A percentile compares a stretch with the other conserved stretches of the same genome.
phyloP scores from a whole-genome alignment of 2,888 invertebrate species.

The Campoplex nolae region DNA sequence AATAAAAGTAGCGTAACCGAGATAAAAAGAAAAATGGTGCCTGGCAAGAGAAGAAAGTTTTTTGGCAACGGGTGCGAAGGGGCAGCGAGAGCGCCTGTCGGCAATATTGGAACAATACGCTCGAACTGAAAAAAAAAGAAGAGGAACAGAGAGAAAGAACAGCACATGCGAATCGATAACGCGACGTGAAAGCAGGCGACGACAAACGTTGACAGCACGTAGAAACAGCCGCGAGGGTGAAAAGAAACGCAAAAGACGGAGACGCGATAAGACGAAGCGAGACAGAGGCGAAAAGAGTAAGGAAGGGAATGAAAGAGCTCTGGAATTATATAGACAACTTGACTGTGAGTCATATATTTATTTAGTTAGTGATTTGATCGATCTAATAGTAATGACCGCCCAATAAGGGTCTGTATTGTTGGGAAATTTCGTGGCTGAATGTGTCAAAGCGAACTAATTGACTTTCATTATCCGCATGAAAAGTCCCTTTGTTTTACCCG shows the following conservation, averaged over 20 bases:
- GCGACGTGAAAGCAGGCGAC: conserved; percentile 57
- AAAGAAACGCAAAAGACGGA: conserved; percentile 46
- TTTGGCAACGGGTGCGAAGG: conserved; percentile 47
- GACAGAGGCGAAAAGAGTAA: conserved; percentile 17
- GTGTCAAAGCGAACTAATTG: conserved; percentile 12
- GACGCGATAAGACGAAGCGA: conserved; percentile 24
- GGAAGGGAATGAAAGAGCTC: conserved; percentile 49
- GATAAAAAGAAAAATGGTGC: conserved; percentile 59
- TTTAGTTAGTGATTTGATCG: not conserved
- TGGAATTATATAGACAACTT: conserved; percentile 53
- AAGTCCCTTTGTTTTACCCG: not conserved
- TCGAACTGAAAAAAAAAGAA: not conserved
- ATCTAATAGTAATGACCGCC: not conserved
- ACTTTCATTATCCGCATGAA: not conserved
- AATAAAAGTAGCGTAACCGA: conserved; percentile 51
- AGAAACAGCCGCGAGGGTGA: conserved; percentile 23
- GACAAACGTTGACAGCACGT: conserved; percentile 42
- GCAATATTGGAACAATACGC: conserved; percentile 72
- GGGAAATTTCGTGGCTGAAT: not conserved
- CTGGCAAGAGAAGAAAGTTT: conserved; percentile 68
- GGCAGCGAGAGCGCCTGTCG: conserved; percentile 40
- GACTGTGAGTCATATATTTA: conserved; percentile 42
- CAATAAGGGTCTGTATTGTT: not conserved
- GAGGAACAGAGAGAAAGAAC: conserved; percentile 32
- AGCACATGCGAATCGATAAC: conserved; percentile 73